A percentile compares a stretch with the other conserved stretches of the same genome.
Conservation (phyloP, 2,888 invertebrate genomes). For the Diabrotica balteata region DNA sequence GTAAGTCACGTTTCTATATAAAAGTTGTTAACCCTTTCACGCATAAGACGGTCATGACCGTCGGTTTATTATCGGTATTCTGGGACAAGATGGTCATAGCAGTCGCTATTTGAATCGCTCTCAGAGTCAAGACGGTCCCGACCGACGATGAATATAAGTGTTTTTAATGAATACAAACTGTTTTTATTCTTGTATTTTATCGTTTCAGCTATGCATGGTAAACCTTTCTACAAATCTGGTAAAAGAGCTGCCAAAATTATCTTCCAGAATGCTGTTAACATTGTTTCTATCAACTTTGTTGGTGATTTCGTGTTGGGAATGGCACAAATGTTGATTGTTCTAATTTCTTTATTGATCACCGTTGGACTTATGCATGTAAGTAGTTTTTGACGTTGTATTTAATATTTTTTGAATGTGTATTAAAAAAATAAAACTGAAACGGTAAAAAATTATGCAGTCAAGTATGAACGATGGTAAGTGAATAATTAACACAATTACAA, state of each 20-base stretch:
- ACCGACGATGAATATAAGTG: too few species aligned
- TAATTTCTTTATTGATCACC: conserved; percentile 38
- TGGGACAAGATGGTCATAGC: too few species aligned
- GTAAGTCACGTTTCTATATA: conserved; percentile 28
- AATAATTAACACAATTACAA: too few species aligned
- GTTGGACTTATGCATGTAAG: conserved; percentile 38
- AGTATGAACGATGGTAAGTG: too few species aligned
- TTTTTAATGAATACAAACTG: conserved; percentile 12
- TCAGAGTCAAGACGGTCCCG: too few species aligned
- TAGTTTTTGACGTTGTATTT: neutral
- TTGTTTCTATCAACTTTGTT: conserved; percentile 46
- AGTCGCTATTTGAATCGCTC: too few species aligned
- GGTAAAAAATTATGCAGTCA: too few species aligned
- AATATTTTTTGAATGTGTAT: neutral
- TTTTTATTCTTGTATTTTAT: conserved; percentile 4
- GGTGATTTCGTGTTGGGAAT: conserved; percentile 48
- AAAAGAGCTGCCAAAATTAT: conserved; percentile 48
- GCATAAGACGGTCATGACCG: too few species aligned
- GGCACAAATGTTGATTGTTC: conserved; percentile 41
- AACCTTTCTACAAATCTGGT: conserved; percentile 48
- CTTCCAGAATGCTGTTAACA: conserved; percentile 43
- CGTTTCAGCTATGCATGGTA: conserved; percentile 50
- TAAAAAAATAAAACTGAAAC: too few species aligned
- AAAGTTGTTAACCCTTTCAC: too few species aligned
- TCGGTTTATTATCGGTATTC: too few species aligned